phyloP scores from a whole-genome alignment of 1,140 invertebrate genomes.

The Drosophila arizonae region DNA sequence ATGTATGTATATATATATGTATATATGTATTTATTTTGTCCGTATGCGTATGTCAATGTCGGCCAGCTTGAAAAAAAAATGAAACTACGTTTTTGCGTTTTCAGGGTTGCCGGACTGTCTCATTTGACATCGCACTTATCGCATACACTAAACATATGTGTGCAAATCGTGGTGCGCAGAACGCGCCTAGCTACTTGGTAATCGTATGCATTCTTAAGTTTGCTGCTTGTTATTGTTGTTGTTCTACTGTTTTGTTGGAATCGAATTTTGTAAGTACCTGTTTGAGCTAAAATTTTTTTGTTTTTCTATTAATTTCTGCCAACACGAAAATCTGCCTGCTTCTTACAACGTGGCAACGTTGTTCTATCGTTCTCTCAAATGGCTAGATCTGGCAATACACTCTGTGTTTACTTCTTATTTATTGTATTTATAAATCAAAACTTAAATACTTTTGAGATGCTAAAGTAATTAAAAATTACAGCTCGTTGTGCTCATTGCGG shows the following conservation, averaged over 20 bases:
- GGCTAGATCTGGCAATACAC: conserved; percentile 19
- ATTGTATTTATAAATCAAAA: not conserved
- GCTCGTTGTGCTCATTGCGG: conserved; percentile 49
- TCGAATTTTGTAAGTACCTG: not conserved
- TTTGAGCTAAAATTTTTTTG: not conserved
- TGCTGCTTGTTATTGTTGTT: not conserved
- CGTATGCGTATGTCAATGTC: conserved; percentile 46
- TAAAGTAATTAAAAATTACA: conserved; percentile 27
- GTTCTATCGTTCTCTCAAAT: not conserved
- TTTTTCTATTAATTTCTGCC: not conserved
- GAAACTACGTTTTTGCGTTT: conserved; percentile 35
- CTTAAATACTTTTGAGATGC: conserved; percentile 7
- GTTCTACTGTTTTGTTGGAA: not conserved
- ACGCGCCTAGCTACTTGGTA: not conserved
- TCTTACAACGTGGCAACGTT: conserved; percentile 14
- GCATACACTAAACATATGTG: conserved; percentile 5
- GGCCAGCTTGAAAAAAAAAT: conserved; percentile 53
- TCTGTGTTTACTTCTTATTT: not conserved
- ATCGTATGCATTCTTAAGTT: not conserved
- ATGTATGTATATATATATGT: conserved; percentile 19
- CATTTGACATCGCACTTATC: not conserved
- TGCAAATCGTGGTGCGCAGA: not conserved
- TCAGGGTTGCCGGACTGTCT: conserved; percentile 31
- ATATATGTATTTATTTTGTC: conserved; percentile 29
- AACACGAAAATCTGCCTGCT: not conserved